phyloP scores from a whole-genome alignment of 2,888 invertebrate species.

The Parnassius apollo region DNA sequence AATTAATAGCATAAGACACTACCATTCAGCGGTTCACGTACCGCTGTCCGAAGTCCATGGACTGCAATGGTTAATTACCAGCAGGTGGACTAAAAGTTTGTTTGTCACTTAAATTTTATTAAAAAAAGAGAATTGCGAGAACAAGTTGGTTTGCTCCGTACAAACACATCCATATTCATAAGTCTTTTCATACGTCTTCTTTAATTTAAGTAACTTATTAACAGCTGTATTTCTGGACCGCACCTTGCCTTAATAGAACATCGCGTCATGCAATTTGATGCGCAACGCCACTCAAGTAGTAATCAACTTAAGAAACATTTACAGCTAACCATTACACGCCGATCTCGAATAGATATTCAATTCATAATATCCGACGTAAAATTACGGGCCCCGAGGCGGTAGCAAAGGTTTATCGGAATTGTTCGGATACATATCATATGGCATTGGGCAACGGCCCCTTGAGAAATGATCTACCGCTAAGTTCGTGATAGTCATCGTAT shows the following conservation, averaged over 20 bases:
- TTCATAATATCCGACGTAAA: slow-evolving; percentile 9
- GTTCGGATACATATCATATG: slow-evolving; percentile 13
- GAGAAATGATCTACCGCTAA: slow-evolving; percentile 11
- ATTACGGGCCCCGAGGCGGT: neutral
- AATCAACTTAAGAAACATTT: slow-evolving; percentile 3
- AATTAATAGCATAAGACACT: no score
- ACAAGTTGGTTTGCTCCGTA: no score
- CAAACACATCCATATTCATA: no score
- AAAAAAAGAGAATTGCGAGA: no score
- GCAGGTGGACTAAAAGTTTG: no score
- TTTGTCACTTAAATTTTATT: no score
- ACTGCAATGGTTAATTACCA: no score
- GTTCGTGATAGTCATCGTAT: slow-evolving; percentile 17
- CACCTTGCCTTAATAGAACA: slow-evolving; percentile 1
- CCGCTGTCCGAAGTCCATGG: no score
- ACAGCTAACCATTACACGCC: slow-evolving; percentile 8
- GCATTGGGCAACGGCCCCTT: slow-evolving; percentile 10
- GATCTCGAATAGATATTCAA: slow-evolving; percentile 8
- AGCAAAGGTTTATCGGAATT: slow-evolving; percentile 11
- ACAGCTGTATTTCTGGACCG: neutral
- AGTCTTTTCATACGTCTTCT: no score
- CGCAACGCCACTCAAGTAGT: slow-evolving; percentile 1
- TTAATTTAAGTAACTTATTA: no score
- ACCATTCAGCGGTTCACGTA: no score
- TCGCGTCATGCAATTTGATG: slow-evolving; percentile 6